A percentile compares a stretch with the other conserved stretches of the same genome.
Conservation (phyloP, 2,797 vertebrate genomes). For the Anolis apletophallus region DNA sequence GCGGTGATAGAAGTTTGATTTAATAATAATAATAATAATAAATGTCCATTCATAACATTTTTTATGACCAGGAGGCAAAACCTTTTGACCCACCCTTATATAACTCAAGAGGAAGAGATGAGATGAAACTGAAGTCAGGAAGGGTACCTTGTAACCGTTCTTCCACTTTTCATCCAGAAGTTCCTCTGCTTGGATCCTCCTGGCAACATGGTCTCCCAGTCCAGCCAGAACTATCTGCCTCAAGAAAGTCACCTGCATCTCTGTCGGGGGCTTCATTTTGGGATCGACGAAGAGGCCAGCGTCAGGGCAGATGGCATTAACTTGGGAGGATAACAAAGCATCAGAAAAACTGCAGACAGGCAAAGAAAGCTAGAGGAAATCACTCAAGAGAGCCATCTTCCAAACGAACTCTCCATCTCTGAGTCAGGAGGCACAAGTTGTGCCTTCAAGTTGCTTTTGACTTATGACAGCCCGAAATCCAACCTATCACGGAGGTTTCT, state of each 20-base stretch:
- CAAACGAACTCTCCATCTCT: no score
- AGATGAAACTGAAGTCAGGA: rapidly evolving
- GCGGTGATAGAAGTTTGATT: no score
- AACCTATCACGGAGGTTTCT: no score
- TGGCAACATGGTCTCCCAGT: slow-evolving; percentile 93
- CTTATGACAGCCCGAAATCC: no score
- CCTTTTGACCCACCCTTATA: no score
- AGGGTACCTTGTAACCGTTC: slow-evolving; percentile 90
- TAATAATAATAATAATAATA: no score
- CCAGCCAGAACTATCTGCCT: slow-evolving; percentile 92
- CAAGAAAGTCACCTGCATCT: slow-evolving; percentile 87
- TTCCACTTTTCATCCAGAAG: slow-evolving; percentile 90
- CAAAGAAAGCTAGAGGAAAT: not conserved
- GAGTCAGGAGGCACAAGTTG: no score
- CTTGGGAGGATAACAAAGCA: slow-evolving; percentile 63
- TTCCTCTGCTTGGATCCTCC: slow-evolving; percentile 88
- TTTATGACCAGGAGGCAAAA: no score
- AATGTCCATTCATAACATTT: no score
- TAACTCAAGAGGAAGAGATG: not conserved
- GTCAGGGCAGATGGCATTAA: slow-evolving; percentile 86
- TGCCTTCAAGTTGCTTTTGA: no score
- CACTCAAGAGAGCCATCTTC: no score
- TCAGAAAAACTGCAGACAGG: not conserved
- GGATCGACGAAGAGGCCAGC: slow-evolving; percentile 86
- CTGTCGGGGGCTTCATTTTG: slow-evolving; percentile 92